Evolutionary conservation across 2,113 vertebrate genomes (phyloP), one percentile per base, ranked within the genome.

Genomic region (Actenoides hombroni): DNA sequence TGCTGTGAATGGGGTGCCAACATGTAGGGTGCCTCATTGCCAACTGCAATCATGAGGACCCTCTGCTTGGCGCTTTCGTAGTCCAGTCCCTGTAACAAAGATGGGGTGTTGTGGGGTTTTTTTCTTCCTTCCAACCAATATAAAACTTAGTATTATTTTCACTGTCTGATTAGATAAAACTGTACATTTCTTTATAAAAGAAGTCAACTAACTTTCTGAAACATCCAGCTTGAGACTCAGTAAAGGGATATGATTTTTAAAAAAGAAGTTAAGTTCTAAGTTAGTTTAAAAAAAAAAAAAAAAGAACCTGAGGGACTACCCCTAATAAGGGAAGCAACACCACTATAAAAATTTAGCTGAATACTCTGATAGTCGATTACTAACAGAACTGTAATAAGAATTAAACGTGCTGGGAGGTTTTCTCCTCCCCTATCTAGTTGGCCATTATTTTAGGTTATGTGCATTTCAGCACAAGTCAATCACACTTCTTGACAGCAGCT

Each of bases 1-100:
- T 92, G 49, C 25, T 97, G 97, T 3, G 97, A 94, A 53, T 97
- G 97, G 0, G 59, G 86, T 53, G 94, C 96, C 71, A 97, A 96
- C 17, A n/a, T 25, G 33, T 99, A 98, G 0, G 98, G 96, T 5
- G 95, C 98, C 95, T 98, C 97, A 3, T 99, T 99, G 28, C 96
- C 95, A 1, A 98, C 99, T 60, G 60, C 74, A 23, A 99, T 95
- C 92, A 98, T 97, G 13, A 99, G 96, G 25, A 95, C 28, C 29
- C 98, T 63, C 16, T 95, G 97, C 10, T 42, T 86, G 37, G 9
- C 88, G 13, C 39, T 48, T 97, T 99, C 99, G 42, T 98, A 98
- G 97, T 99, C 98, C 69, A 99, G 80, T 16, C 98, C 86, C 99
- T 99, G 95, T 40, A 92, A 83, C 83, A 83, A 44, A 94, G 90